Evolutionary conservation across 2,113 vertebrate genomes (phyloP).

Genomic region (Opisthocomus hoazin): DNA sequence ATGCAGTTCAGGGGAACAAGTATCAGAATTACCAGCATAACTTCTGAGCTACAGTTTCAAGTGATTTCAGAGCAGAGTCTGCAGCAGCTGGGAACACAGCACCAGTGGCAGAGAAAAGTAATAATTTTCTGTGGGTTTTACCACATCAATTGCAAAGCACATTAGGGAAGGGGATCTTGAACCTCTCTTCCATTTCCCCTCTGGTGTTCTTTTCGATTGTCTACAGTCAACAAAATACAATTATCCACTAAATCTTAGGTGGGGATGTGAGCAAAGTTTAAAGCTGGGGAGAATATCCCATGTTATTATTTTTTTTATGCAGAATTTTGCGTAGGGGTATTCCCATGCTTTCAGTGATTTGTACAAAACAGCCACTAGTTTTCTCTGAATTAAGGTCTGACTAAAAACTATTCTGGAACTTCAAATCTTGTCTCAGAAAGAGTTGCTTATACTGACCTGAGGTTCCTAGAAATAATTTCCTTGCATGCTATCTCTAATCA

Average conservation of each 20-base stretch:
- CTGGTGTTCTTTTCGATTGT: background rate
- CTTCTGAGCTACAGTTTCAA: background rate
- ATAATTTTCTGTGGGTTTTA: background rate
- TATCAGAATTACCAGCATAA: background rate
- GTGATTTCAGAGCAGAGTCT: background rate
- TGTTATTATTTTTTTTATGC: background rate
- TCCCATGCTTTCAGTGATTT: background rate
- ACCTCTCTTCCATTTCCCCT: background rate
- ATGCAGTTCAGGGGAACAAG: background rate
- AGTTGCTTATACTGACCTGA: background rate
- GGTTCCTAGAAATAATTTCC: background rate
- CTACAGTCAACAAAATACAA: background rate
- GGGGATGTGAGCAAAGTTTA: background rate
- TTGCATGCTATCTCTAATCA: background rate
- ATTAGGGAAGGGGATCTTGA: background rate
- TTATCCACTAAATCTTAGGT: background rate
- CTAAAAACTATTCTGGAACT: background rate
- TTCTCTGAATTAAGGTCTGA: background rate
- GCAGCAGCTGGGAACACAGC: background rate
- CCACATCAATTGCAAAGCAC: background rate
- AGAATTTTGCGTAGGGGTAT: background rate
- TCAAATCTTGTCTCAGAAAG: background rate
- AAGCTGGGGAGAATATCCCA: background rate
- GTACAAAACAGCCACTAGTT: background rate
- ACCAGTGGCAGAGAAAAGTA: background rate